phyloP scores from a whole-genome alignment of 2,113 vertebrate species.

The Psilopsiagon aurifrons region DNA sequence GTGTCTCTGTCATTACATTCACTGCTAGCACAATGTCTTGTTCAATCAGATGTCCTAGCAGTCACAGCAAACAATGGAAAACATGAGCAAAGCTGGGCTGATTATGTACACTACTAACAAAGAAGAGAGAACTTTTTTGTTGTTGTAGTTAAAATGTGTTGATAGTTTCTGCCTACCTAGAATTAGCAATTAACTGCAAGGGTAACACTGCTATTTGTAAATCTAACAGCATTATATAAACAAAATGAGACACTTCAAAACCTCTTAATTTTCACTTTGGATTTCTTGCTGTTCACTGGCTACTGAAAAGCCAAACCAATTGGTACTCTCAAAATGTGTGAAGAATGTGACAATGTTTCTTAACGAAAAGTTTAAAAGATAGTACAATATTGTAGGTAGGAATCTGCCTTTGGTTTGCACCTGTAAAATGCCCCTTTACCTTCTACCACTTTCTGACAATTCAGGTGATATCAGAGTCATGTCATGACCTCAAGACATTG shows the following conservation, averaged over 20 bases:
- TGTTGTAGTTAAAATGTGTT: background rate
- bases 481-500: background rate
- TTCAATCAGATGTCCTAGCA: background rate
- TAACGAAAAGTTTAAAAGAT: background rate
- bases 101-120: background rate
- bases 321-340: background rate
- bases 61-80: background rate
- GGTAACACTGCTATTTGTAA: background rate
- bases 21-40: accelerated
- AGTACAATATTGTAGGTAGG: background rate
- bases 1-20: background rate
- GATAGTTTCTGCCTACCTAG: background rate
- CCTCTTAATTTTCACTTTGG: background rate
- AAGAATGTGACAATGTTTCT: background rate
- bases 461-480: background rate
- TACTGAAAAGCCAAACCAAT: background rate
- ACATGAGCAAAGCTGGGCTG: background rate
- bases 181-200: background rate
- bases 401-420: background rate
- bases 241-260: background rate
- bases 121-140: background rate
- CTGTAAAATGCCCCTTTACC: background rate
- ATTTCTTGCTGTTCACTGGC: background rate
- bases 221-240: background rate
- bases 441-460: background rate